These are phyloP conservation scores for Pangasianodon hypophthalmus DNA, from an alignment of 2,113 vertebrate species.

Conservation along the genomic window DNA sequence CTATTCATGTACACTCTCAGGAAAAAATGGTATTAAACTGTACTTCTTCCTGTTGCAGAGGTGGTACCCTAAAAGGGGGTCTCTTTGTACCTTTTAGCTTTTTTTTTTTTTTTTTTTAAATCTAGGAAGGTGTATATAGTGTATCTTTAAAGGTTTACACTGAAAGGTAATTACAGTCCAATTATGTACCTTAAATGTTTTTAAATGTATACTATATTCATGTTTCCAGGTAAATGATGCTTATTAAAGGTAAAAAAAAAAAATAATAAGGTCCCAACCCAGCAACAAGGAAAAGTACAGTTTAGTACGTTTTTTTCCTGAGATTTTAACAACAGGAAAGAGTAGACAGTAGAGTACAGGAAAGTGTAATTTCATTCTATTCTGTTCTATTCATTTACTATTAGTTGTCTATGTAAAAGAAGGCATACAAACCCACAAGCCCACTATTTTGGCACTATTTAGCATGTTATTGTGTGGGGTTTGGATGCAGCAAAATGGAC, in stretches of 20 bases:
- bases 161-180: background rate
- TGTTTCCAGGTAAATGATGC: background rate
- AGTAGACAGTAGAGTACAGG: no score
- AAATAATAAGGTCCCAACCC: background rate
- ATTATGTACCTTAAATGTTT: background rate
- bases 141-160: background rate
- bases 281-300: background rate
- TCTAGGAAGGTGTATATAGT: background rate
- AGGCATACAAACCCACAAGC: background rate
- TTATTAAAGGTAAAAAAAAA: background rate
- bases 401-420: background rate
- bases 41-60: no score
- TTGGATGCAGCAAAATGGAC: background rate
- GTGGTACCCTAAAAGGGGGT: no score
- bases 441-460: background rate
- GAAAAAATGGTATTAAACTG: no score
- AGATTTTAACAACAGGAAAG: background rate
- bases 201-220: background rate
- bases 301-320: background rate
- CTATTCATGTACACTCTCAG: background rate
- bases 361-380: background rate
- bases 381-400: background rate
- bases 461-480: background rate
- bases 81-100: no score
- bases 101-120: no score